Percentiles rank a stretch among this genome's conserved stretches.
phyloP scores from a whole-genome alignment of 2,888 invertebrate genomes.

The Trachelus tabidus region DNA sequence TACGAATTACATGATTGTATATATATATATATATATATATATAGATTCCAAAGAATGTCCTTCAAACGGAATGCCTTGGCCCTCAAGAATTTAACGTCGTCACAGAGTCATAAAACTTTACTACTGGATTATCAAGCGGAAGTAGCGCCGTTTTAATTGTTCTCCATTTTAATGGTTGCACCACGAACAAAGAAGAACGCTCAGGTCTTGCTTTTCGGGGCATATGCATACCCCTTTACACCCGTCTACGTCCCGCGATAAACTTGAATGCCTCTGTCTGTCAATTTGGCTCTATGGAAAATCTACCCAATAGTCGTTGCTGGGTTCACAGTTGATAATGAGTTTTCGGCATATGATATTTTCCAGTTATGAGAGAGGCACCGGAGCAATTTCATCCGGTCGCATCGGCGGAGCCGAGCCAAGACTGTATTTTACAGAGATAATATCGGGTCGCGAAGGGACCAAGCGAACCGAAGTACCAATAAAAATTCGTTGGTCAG shows the following conservation, averaged over 20 bases:
- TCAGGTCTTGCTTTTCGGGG: neutral
- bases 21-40: too few relatives aligned
- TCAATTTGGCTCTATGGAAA: neutral
- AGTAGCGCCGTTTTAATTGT: neutral
- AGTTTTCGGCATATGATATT: neutral
- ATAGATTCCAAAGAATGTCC: neutral
- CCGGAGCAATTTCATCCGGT: neutral
- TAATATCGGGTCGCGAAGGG: slow-evolving; percentile 32
- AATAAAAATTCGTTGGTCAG: slow-evolving; percentile 38
- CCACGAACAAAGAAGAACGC: neutral
- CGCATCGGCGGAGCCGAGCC: slow-evolving; percentile 19
- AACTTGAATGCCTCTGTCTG: neutral
- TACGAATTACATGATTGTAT: too few relatives aligned
- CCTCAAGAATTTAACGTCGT: neutral
- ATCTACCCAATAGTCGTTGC: neutral
- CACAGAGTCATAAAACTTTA: neutral
- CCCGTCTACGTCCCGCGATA: neutral
- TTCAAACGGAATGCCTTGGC: neutral
- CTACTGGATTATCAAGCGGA: neutral
- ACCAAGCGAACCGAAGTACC: slow-evolving; percentile 21
- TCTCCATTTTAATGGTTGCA: neutral
- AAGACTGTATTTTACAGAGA: slow-evolving; percentile 38
- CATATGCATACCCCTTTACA: neutral
- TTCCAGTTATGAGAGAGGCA: slow-evolving; percentile 1
- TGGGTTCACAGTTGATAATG: neutral